These are phyloP conservation scores for Aepyceros melampus DNA, from an alignment of 2,113 vertebrate species.

Conservation along the genomic window DNA sequence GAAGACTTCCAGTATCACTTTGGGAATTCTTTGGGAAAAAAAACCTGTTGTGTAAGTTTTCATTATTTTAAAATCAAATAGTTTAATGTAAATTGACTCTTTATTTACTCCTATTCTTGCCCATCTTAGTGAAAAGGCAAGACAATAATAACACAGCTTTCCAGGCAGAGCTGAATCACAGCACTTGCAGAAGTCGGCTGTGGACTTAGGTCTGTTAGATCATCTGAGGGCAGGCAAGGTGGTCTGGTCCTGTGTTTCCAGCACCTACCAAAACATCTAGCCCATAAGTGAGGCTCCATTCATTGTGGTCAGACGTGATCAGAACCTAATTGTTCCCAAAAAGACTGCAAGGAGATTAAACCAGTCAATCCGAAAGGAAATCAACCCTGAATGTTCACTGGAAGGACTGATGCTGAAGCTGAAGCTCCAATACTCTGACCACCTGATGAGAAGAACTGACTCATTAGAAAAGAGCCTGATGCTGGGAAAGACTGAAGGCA, in stretches of 20 bases:
- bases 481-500: not conserved
- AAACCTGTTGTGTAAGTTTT: not conserved
- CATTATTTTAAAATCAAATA: not conserved
- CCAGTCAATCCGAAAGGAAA: not conserved
- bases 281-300: not conserved
- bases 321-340: not conserved
- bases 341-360: not conserved
- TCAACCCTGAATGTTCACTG: not conserved
- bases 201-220: not conserved
- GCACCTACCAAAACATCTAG: not conserved
- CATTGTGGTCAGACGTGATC: not conserved
- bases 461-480: not conserved
- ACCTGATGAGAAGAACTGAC: not conserved
- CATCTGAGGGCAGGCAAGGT: accelerated
- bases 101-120: not conserved
- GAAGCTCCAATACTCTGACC: not conserved
- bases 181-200: accelerated
- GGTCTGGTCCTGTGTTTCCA: not conserved
- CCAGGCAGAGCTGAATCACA: not conserved
- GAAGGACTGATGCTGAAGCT: not conserved
- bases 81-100: not conserved
- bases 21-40: not conserved
- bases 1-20: not conserved
- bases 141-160: not conserved
- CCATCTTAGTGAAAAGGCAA: not conserved